Percentiles rank a stretch among this genome's conserved stretches.
Evolutionary conservation across 2,113 vertebrate species (phyloP).

Genomic region (Menidia beryllina): DNA sequence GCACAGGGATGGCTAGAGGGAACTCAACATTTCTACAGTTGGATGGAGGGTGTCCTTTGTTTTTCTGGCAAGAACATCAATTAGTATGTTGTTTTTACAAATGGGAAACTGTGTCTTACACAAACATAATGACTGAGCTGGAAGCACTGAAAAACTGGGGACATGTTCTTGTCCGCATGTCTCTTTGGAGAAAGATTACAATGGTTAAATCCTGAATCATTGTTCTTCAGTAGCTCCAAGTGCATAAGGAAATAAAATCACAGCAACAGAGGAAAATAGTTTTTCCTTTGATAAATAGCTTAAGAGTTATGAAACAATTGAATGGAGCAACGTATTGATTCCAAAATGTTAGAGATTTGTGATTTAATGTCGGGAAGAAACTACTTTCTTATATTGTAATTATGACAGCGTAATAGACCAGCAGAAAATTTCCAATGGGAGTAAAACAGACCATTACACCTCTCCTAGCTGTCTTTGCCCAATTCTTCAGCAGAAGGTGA

Average conservation of each 20-base stretch:
- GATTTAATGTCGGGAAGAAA: neutral
- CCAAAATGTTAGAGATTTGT: neutral
- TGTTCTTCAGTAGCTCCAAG: neutral
- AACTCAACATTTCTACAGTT: slow-evolving; percentile 50
- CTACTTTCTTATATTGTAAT: neutral
- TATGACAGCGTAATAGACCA: neutral
- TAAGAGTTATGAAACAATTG: neutral
- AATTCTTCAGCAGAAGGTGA: slow-evolving; percentile 10
- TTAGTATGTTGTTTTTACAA: slow-evolving; percentile 34
- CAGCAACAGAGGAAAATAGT: slow-evolving; percentile 11
- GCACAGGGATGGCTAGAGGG: slow-evolving; percentile 53
- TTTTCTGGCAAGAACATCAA: slow-evolving; percentile 42
- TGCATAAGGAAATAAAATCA: slow-evolving; percentile 29
- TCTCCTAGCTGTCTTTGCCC: neutral
- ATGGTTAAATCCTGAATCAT: slow-evolving; percentile 36
- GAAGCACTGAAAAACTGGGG: slow-evolving; percentile 23
- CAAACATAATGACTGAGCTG: slow-evolving; percentile 52
- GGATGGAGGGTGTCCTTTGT: slow-evolving; percentile 34
- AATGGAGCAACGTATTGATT: neutral
- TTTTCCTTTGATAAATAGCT: neutral
- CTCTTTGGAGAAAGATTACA: slow-evolving; percentile 41
- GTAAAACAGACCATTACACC: neutral
- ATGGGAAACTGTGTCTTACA: slow-evolving; percentile 32
- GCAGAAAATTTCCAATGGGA: neutral
- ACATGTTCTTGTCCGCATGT: neutral